Base-by-base conservation (phyloP, 2,113 vertebrate genomes). In the Leucopsar rothschildi region DNA sequence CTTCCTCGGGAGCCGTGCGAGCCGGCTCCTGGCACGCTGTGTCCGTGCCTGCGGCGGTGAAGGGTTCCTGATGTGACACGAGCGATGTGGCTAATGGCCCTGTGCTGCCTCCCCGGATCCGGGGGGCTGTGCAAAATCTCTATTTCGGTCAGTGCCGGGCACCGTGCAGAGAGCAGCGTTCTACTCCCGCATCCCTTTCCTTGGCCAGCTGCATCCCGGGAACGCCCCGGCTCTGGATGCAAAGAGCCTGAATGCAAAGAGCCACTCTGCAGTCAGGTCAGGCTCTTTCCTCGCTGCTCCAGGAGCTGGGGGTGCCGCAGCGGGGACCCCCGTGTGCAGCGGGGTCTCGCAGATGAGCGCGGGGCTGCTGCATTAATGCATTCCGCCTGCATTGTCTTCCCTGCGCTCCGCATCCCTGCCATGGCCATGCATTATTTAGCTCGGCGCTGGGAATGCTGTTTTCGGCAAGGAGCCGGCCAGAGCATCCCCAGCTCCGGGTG, bases 181-280 rank as follows among this genome's bases (percentile, higher is more conserved):
- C 21, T 0, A 9, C 1, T 59, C 59, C 55, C 2, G 0, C 52
- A 21, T 22, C 25, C 24, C 49, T 24, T 27, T 2, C 0, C 42
- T 86, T 86, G 45, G 77, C 13, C 2, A 28, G 57, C 75, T 35
- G 57, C 53, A 59, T 61, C 75, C 70, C 0, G 1, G 88, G 50
- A 72, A 21, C 6, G 2, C 29, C 35, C 17, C 2, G 39, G 25
- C 19, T 82, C 35, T 4, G 45, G 57, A 55, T 63, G 82, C 29
- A 1, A 4, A 47, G n/a, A 52, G 28, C 14, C 39, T 7, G 49
- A 42, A 66, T 60, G 79, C 37, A 1, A 3, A 49, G 61, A 83
- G 15, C 52, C 17, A 0, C 92, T 96, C 24, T 56, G 65, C 44
- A 81, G 65, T 73, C 84, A 23, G 69, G 31, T 78, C 81, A 70